Evolutionary conservation across 2,797 vertebrate genomes (phyloP), one percentile per base, ranked within the genome.

Genomic region (Hybognathus amarus): DNA sequence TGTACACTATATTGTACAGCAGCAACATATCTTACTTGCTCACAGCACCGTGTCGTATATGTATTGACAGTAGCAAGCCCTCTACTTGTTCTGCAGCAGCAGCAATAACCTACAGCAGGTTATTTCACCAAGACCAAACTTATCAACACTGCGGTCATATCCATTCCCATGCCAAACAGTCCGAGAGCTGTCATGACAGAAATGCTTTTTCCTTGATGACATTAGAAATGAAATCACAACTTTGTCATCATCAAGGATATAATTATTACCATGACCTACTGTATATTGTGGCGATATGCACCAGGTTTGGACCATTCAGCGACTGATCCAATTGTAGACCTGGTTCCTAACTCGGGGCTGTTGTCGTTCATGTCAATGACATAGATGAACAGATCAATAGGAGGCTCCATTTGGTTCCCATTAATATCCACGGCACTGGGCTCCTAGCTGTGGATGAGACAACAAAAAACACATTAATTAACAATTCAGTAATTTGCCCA

Each of bases 331-430:
- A n/a, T 99, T 99, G 92, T 98, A 99, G 79, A 99, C 95, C 90
- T 97, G 97, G 92, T 97, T 98, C 89, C 95, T 91, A 99, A 99
- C 90, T 99, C 97, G 0, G 98, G 98, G 20, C 98, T 94, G 95
- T 99, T 99, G 95, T 99, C 98, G 0, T 99, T 99, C 98, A 99
- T 99, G 93, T 99, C 98, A 73, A 99, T 99, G 85, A 99, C 98
- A 0, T 98, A 98, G 93, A 99, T 99, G 92, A 97, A 99, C 54
- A 99, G 95, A 90, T 99, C 98, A 30, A 99, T 98, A 0, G 98
- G 98, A 85, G 98, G 99, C 93, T 99, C 98, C 93, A 99, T 97
- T 91, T 99, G 97, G 94, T 98, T 99, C 2, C 98, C 98, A 0
- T 99, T 99, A 96, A 99, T 97, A 91, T 99, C 98, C 88, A 99